Percentiles rank a stretch among this genome's conserved stretches.
Conservation (phyloP, 2,888 invertebrate genomes). For the Drosophila stalkeri region DNA sequence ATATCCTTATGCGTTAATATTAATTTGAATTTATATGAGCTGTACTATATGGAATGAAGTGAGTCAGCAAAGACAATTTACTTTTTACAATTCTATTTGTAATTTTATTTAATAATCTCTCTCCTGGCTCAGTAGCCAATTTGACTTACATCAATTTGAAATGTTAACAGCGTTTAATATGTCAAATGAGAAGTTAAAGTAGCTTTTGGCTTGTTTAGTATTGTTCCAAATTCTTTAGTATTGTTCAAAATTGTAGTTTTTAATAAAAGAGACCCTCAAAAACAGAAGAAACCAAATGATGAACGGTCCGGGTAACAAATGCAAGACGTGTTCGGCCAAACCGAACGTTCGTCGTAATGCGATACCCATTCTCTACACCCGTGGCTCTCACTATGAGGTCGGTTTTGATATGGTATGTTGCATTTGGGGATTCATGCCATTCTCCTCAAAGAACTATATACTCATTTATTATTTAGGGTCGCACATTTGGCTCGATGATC, state of each 20-base stretch:
- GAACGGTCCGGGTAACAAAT: background rate
- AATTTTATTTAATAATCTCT: background rate
- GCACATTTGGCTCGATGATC: slow-evolving; percentile 91
- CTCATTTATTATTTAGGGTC: slow-evolving; percentile 87
- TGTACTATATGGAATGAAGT: background rate
- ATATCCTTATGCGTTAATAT: background rate
- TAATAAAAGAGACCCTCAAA: background rate
- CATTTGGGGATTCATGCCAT: background rate
- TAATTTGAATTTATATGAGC: background rate
- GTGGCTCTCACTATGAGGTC: slow-evolving; percentile 10
- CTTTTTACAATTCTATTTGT: background rate
- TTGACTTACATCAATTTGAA: background rate
- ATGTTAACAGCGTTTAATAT: too few species aligned
- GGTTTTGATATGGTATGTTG: slow-evolving; percentile 1
- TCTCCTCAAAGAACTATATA: too few species aligned
- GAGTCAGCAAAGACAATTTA: background rate
- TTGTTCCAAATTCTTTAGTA: slow-evolving; percentile 4
- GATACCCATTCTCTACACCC: slow-evolving; percentile 6
- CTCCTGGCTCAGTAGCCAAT: background rate
- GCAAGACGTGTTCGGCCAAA: background rate
- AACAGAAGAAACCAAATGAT: background rate
- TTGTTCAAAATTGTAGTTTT: slow-evolving; percentile 4
- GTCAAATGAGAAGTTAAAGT: background rate
- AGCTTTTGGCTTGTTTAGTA: background rate
- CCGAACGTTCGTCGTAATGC: background rate